These are phyloP conservation scores for Eupithecia inturbata DNA, from an alignment of 2,888 invertebrate genomes.

Conservation along the genomic window DNA sequence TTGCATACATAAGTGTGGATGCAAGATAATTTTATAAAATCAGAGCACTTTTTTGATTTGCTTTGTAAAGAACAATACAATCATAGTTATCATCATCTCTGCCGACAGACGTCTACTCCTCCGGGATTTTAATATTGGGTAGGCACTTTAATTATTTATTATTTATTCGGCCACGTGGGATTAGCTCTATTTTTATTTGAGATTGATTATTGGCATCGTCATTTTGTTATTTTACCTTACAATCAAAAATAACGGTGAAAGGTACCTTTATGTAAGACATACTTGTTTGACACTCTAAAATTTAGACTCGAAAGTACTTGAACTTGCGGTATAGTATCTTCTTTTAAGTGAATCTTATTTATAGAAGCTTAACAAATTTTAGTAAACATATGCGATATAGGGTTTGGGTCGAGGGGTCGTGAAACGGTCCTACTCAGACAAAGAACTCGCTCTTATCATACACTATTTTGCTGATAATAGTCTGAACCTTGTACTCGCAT, in stretches of 20 bases:
- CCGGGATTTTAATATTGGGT: no score
- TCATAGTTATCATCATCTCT: neutral
- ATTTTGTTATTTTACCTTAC: neutral
- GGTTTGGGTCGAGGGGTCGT: constrained; percentile 33
- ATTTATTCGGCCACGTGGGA: no score
- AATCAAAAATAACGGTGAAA: neutral
- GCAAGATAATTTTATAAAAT: constrained; percentile 35
- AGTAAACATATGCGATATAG: constrained; percentile 29
- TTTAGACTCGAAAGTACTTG: constrained; percentile 14
- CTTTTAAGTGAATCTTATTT: neutral
- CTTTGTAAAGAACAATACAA: neutral
- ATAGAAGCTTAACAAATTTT: neutral
- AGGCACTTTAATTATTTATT: no score
- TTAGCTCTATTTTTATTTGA: no score
- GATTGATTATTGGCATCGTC: no score
- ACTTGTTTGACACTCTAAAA: neutral
- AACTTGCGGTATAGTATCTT: constrained; percentile 9
- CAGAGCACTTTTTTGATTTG: constrained; percentile 6
- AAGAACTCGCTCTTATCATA: constrained; percentile 39
- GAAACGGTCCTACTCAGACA: constrained; percentile 37
- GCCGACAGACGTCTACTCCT: no score
- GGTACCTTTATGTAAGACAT: neutral
- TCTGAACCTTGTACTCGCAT: constrained; percentile 46
- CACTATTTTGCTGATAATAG: constrained; percentile 38
- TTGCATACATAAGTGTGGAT: constrained; percentile 45